Evolutionary conservation across 2,113 vertebrate species (phyloP), one percentile per base, ranked within the genome.

Genomic region (Phasianus colchicus): DNA sequence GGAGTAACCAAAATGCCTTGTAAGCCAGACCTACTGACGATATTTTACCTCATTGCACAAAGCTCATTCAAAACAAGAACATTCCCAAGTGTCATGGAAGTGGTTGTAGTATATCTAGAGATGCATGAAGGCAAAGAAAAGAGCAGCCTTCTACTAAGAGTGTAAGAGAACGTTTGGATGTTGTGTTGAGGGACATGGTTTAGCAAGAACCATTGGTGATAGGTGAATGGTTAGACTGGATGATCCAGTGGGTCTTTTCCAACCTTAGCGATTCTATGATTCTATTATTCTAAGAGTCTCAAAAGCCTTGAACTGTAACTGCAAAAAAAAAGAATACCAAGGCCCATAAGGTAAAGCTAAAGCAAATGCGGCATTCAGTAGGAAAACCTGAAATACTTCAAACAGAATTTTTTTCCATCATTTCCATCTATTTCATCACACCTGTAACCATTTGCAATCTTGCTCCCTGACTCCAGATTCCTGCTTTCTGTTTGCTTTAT

Each of bases 1-100:
- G 58, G 82, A 13, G 15, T 67, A 30, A 66, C 7, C 38, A 45
- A 88, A 61, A 61, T 18, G 19, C 19, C 57, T 3, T 4, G 2
- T 2, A 1, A 76, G 4, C 22, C 64, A 72, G 32, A 29, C 19
- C 55, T 1, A 1, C 20, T 32, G 27, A 58, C 1, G 0, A 10
- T 47, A 36, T 24, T 90, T 78, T 78, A 71, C 57, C 40, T 6
- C 29, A 52, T 6, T 71, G 13, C 34, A 57, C 9, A 77, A 86
- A 72, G n/a, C 8, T 61, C 52, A 9, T 47, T 55, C 36, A 87
- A 78, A n/a, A 22, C 34, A 60, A 89, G 43, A 86, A 42, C 2
- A 25, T 42, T 70, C 34, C 27, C 30, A 30, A 2, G 0, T 42
- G 38, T 32, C 47, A 54, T 36, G 22, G 11, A 88, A 74, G 19